These are phyloP conservation scores for Chrysaora quinquecirrha DNA, from an alignment of 30 jellyfish, hydroid and myxozoan genomes.

Conservation along the genomic window DNA sequence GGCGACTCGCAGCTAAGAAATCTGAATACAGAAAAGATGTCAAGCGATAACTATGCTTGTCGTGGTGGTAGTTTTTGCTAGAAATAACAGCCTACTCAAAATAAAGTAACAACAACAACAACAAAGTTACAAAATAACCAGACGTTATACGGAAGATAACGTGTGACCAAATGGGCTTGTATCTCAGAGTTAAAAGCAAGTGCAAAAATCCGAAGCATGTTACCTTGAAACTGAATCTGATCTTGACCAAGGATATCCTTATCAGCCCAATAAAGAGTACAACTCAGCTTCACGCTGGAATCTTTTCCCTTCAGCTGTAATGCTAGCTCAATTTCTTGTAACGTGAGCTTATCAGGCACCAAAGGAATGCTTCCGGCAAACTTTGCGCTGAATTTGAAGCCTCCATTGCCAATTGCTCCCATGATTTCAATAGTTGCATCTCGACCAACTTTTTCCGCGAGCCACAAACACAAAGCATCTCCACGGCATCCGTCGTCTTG, in stretches of 20 bases:
- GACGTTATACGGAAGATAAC: too few relatives aligned
- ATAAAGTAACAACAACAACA: too few relatives aligned
- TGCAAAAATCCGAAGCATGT: too few relatives aligned
- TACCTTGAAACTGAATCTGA: slow-evolving; percentile 53
- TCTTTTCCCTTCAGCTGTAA: slow-evolving; percentile 28
- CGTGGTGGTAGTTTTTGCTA: too few relatives aligned
- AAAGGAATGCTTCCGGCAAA: slow-evolving; percentile 44
- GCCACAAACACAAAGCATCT: slow-evolving; percentile 64
- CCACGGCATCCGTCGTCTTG: slow-evolving; percentile 73
- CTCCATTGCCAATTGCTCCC: slow-evolving; percentile 36
- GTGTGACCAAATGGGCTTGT: too few relatives aligned
- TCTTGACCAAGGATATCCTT: slow-evolving; percentile 36
- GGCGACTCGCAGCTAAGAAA: too few relatives aligned
- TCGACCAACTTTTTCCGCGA: slow-evolving; percentile 59
- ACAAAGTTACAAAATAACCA: too few relatives aligned
- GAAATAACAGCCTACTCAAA: too few relatives aligned
- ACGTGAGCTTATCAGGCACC: slow-evolving; percentile 26
- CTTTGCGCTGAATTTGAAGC: slow-evolving; percentile 40
- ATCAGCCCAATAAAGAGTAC: slow-evolving; percentile 54
- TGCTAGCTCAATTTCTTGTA: slow-evolving; percentile 36
- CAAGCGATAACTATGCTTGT: too few relatives aligned
- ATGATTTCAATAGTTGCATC: slow-evolving; percentile 66
- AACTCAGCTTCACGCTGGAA: slow-evolving; percentile 35
- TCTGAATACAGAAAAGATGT: too few relatives aligned
- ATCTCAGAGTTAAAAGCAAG: too few relatives aligned